phyloP scores from a whole-genome alignment of 2,888 invertebrate species.

The Chrysolina oricalcia region DNA sequence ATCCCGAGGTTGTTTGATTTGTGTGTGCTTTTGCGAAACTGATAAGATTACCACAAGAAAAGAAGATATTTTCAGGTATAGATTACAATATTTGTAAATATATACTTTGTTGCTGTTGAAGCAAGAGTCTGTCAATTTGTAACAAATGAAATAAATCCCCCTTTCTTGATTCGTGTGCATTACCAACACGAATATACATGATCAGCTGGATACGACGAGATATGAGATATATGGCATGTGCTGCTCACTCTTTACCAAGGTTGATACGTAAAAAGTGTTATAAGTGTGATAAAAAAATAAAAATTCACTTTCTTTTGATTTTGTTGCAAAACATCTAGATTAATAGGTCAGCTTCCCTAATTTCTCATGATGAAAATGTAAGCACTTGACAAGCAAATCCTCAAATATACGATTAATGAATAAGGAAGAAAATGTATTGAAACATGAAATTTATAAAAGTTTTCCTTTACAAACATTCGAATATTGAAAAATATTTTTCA shows the following conservation, averaged over 20 bases:
- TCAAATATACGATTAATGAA: no score
- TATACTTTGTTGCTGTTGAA: slow-evolving; percentile 26
- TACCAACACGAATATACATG: background rate
- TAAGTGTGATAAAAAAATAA: no score
- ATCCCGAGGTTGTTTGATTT: slow-evolving; percentile 17
- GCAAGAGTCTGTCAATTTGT: slow-evolving; percentile 6
- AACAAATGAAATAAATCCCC: slow-evolving; percentile 7
- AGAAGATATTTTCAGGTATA: slow-evolving; percentile 30
- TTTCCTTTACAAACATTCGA: no score
- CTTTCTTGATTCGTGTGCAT: background rate
- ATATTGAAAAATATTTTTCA: no score
- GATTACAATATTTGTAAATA: slow-evolving; percentile 40
- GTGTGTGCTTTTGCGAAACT: slow-evolving; percentile 40
- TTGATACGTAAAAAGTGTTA: no score
- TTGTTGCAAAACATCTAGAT: no score
- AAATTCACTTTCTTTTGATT: no score
- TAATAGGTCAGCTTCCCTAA: no score
- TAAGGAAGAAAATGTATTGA: no score
- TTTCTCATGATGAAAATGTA: no score
- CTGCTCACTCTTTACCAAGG: background rate
- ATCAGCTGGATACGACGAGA: slow-evolving; percentile 10
- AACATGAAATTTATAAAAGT: no score
- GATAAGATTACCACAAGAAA: slow-evolving; percentile 41
- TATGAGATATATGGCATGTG: background rate
- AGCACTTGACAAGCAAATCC: no score